These are phyloP conservation scores for Dendrolimus punctatus DNA, from an alignment of 1,140 invertebrate genomes.

Conservation along the genomic window DNA sequence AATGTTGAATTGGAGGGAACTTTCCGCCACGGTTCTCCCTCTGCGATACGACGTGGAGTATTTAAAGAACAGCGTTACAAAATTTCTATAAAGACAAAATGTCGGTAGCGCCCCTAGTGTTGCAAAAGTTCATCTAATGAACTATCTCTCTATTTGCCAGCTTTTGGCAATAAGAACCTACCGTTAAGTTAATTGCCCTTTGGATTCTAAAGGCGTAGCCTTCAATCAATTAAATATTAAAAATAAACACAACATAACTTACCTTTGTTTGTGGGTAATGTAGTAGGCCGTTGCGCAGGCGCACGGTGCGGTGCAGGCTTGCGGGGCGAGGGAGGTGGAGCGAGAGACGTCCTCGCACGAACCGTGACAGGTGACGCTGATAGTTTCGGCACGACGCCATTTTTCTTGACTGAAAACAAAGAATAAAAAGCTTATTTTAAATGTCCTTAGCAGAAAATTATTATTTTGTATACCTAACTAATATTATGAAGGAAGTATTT, in stretches of 20 bases:
- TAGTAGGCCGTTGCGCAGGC: constrained; percentile 51
- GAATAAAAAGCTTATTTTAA: neutral
- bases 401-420: constrained; percentile 56
- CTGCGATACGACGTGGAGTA: too few relatives aligned
- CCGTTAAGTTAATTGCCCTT: neutral
- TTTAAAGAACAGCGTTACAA: too few relatives aligned
- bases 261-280: constrained; percentile 58
- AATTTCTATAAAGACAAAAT: too few relatives aligned
- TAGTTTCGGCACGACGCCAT: constrained; percentile 61
- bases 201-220: too few relatives aligned
- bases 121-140: too few relatives aligned
- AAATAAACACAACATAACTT: constrained; percentile 12
- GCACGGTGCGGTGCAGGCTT: constrained; percentile 38
- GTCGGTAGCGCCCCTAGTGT: too few relatives aligned
- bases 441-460: too few relatives aligned
- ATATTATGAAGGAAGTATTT: too few relatives aligned
- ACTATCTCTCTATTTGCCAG: too few relatives aligned
- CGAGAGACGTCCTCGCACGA: constrained; percentile 43
- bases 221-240: neutral
- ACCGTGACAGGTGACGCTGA: constrained; percentile 56
- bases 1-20: too few relatives aligned
- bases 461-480: too few relatives aligned
- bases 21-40: too few relatives aligned
- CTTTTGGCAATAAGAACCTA: neutral
- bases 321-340: constrained; percentile 50